Percentiles rank a stretch among this genome's conserved stretches.
These are phyloP conservation scores for Nemotelus nigrinus DNA, from an alignment of 2,888 invertebrate genomes.

Conservation along the genomic window DNA sequence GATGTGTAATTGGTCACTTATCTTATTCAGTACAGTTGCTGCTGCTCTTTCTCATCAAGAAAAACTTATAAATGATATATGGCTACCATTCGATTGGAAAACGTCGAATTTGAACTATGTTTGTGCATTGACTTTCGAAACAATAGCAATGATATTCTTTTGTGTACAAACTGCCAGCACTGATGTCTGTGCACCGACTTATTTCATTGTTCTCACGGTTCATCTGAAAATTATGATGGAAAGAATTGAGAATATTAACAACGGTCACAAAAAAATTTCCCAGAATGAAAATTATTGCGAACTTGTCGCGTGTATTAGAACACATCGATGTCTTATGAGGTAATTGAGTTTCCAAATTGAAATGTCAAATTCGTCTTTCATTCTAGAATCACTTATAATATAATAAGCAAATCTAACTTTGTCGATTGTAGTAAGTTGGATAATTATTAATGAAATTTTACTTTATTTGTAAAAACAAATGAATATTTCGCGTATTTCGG, in stretches of 20 bases:
- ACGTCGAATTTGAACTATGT: not conserved
- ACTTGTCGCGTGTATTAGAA: too few species aligned
- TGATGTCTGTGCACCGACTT: constrained; percentile 16
- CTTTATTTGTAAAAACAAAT: too few species aligned
- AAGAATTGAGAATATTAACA: not conserved
- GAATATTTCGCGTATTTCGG: too few species aligned
- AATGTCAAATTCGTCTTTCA: too few species aligned
- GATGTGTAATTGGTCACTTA: too few species aligned
- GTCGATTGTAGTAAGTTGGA: too few species aligned
- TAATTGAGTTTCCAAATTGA: too few species aligned
- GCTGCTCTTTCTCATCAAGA: not conserved
- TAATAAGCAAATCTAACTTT: too few species aligned
- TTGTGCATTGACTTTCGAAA: not conserved
- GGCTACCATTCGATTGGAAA: constrained; percentile 15
- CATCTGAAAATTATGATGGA: constrained; percentile 15
- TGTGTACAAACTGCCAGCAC: not conserved
- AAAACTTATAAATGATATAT: constrained; percentile 4
- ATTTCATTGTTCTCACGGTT: constrained; percentile 2
- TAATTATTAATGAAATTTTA: too few species aligned
- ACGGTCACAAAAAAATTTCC: not conserved
- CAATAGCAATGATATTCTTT: not conserved
- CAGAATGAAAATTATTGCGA: too few species aligned
- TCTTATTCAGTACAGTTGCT: not conserved
- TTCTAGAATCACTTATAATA: too few species aligned
- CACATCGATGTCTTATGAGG: too few species aligned